phyloP scores from a whole-genome alignment of 2,888 invertebrate genomes.

The Eretmocerus hayati region DNA sequence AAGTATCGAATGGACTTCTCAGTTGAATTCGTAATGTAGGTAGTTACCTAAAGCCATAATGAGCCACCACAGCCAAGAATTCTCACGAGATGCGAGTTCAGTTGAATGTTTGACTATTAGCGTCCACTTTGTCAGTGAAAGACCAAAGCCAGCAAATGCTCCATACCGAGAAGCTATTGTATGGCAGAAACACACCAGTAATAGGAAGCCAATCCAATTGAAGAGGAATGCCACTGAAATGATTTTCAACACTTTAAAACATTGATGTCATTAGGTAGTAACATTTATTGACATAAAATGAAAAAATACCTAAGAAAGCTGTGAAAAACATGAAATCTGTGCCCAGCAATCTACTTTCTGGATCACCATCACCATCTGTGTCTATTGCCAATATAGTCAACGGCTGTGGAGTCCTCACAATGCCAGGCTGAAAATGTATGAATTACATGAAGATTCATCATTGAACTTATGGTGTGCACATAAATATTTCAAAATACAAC shows the following conservation, averaged over 20 bases:
- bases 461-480: too few species aligned
- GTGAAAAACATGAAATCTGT: conserved; percentile 91
- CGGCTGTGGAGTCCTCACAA: conserved; percentile 51
- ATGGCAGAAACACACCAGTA: conserved; percentile 89
- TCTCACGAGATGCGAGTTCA: conserved; percentile 78
- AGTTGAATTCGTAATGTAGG: too few species aligned
- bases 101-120: conserved; percentile 88
- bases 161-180: conserved; percentile 91
- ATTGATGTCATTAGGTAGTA: too few species aligned
- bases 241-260: conserved; percentile 13
- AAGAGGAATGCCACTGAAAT: conserved; percentile 83
- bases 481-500: too few species aligned
- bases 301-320: conserved; percentile 71
- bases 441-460: too few species aligned
- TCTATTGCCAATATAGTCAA: conserved; percentile 73
- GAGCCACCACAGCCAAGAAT: conserved; percentile 89
- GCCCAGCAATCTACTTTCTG: conserved; percentile 75
- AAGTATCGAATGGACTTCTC: too few species aligned
- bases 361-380: conserved; percentile 64
- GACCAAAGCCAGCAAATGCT: conserved; percentile 84
- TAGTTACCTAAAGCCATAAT: conserved; percentile 80
- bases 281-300: neutral
- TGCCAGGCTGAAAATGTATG: conserved; percentile 33
- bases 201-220: conserved; percentile 91
- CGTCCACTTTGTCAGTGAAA: conserved; percentile 92